phyloP scores from a whole-genome alignment of 2,797 vertebrate species.

The Myotis planiceps region DNA sequence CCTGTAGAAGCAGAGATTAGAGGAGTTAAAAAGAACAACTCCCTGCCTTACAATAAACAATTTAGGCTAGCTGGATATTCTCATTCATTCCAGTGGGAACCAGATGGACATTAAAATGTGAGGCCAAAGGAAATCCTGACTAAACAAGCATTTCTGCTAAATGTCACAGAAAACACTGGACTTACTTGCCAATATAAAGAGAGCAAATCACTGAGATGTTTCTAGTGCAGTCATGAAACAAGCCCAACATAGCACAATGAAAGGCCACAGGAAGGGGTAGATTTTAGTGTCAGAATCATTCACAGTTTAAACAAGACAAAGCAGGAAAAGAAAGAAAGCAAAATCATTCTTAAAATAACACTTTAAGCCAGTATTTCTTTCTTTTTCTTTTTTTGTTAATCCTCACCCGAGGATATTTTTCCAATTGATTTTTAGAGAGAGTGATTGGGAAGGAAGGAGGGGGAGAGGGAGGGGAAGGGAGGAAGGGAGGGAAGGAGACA shows the following conservation, averaged over 20 bases:
- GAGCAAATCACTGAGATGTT: slow-evolving; percentile 39
- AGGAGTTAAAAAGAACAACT: background rate
- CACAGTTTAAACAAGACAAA: slow-evolving; percentile 56
- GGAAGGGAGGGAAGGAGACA: too few species aligned
- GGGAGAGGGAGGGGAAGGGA: background rate
- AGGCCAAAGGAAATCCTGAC: slow-evolving; percentile 50
- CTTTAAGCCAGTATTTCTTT: slow-evolving; percentile 30
- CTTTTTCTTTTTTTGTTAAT: background rate
- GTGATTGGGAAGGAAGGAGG: background rate
- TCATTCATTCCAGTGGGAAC: background rate
- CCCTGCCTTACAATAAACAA: background rate
- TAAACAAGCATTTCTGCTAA: slow-evolving; percentile 48
- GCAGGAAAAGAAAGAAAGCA: slow-evolving; percentile 57
- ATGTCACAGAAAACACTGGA: slow-evolving; percentile 43
- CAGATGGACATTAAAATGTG: slow-evolving; percentile 6
- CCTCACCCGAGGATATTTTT: background rate
- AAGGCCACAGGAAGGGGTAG: slow-evolving; percentile 59
- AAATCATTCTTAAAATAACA: slow-evolving; percentile 55
- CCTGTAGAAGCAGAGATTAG: slow-evolving; percentile 86
- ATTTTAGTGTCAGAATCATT: slow-evolving; percentile 77
- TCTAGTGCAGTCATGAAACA: slow-evolving; percentile 5
- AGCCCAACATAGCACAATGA: background rate
- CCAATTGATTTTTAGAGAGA: background rate
- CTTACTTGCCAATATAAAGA: slow-evolving; percentile 32
- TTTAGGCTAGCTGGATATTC: background rate